Evolutionary conservation across 2,888 invertebrate genomes (phyloP).

Genomic region (Blastobasis adustella): DNA sequence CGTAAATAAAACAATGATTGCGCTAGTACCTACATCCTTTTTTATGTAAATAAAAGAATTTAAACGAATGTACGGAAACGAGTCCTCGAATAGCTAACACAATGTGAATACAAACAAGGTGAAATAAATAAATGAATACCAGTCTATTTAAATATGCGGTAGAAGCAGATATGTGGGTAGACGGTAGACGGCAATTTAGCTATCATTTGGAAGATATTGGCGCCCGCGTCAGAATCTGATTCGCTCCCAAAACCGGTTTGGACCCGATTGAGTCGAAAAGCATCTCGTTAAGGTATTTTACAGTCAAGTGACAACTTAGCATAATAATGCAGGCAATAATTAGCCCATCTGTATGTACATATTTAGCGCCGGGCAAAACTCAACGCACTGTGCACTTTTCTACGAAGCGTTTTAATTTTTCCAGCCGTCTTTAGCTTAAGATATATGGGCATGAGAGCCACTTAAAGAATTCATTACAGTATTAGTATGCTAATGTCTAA

Average conservation of each 20-base stretch:
- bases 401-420: conserved; percentile 6
- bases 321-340: conserved; percentile 6
- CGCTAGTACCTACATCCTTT: no score
- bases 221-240: background rate
- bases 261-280: background rate
- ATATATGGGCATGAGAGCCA: conserved; percentile 9
- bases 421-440: conserved; percentile 4
- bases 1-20: no score
- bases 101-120: no score
- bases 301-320: conserved; percentile 5
- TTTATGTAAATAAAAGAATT: no score
- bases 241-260: background rate
- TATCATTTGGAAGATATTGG: background rate
- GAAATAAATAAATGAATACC: no score
- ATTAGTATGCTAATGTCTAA: conserved; percentile 10
- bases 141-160: no score
- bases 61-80: no score
- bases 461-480: conserved; percentile 7
- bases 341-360: conserved; percentile 6
- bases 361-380: conserved; percentile 3
- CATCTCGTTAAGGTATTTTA: conserved; percentile 3
- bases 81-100: no score
- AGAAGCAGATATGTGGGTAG: no score
- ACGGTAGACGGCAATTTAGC: background rate
- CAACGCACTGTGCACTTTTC: conserved; percentile 6